These are phyloP conservation scores for Eulimnadia texana DNA, from an alignment of 1,140 invertebrate genomes.

Conservation along the genomic window DNA sequence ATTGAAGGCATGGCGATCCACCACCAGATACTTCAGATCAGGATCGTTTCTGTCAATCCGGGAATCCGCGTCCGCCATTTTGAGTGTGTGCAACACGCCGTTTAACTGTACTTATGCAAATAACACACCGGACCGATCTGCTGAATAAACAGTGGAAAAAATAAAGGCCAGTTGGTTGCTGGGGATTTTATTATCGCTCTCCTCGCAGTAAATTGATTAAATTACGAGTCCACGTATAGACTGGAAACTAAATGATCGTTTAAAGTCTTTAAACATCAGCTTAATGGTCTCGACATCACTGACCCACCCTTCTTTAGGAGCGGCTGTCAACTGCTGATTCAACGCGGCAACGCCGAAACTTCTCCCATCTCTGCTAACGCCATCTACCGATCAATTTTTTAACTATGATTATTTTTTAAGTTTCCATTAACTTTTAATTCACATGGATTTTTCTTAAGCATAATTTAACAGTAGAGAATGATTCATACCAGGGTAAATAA, in stretches of 20 bases:
- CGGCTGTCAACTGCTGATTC: background rate
- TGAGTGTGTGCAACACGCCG: background rate
- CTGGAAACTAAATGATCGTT: too few species aligned
- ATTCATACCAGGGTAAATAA: too few species aligned
- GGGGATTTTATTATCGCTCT: too few species aligned
- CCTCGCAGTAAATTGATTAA: too few species aligned
- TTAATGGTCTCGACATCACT: background rate
- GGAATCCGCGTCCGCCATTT: slow-evolving; percentile 16
- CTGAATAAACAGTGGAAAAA: too few species aligned
- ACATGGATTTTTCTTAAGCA: too few species aligned
- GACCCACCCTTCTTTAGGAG: background rate
- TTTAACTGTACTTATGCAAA: background rate
- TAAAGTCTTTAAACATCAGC: background rate
- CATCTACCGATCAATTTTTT: background rate
- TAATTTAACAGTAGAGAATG: too few species aligned
- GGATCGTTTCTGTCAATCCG: slow-evolving; percentile 70
- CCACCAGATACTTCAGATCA: slow-evolving; percentile 82
- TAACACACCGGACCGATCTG: background rate
- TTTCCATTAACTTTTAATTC: too few species aligned
- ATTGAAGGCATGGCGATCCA: slow-evolving; percentile 83
- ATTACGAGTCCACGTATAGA: too few species aligned
- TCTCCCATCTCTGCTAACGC: background rate
- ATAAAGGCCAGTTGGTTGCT: too few species aligned
- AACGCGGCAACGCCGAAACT: background rate
- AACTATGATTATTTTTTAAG: too few species aligned